Conservation (phyloP, 1,140 invertebrate species). For the Pararge aegeria region DNA sequence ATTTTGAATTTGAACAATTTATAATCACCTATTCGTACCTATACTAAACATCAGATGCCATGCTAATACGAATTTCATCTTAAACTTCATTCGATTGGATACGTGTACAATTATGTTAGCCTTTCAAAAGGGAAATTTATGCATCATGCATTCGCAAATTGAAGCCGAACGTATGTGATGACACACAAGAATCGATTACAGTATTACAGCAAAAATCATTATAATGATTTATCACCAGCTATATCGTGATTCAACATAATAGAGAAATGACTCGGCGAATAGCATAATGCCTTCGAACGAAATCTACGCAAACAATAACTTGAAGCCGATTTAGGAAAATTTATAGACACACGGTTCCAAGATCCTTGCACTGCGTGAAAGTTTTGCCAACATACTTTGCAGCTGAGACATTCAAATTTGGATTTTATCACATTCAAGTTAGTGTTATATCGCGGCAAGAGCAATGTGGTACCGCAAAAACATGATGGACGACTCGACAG, state of each 20-base stretch:
- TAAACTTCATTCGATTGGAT: too few species aligned
- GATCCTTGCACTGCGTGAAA: conserved; percentile 47
- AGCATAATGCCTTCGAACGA: conserved; percentile 35
- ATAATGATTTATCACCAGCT: conserved; percentile 30
- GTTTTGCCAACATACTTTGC: conserved; percentile 19
- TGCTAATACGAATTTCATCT: too few species aligned
- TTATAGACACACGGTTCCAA: conserved; percentile 50
- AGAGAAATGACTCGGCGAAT: conserved; percentile 43
- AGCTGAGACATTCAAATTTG: conserved; percentile 9
- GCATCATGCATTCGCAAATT: neutral
- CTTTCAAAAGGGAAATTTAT: neutral
- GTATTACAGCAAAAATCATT: conserved; percentile 14
- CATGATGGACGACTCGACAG: conserved; percentile 54
- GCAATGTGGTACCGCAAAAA: conserved; percentile 33
- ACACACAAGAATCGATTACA: conserved; percentile 1
- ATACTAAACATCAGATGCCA: too few species aligned
- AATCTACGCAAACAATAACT: conserved; percentile 49
- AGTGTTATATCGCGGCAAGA: conserved; percentile 4
- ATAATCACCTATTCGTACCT: too few species aligned
- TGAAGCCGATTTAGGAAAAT: conserved; percentile 50
- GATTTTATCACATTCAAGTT: conserved; percentile 21
- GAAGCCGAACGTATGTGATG: conserved; percentile 3
- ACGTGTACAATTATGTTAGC: too few species aligned
- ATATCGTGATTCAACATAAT: conserved; percentile 35
- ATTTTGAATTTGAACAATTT: too few species aligned